A percentile compares a stretch with the other conserved stretches of the same genome.
Conservation (phyloP, 2,888 invertebrate species). For the Xestia ashworthii region DNA sequence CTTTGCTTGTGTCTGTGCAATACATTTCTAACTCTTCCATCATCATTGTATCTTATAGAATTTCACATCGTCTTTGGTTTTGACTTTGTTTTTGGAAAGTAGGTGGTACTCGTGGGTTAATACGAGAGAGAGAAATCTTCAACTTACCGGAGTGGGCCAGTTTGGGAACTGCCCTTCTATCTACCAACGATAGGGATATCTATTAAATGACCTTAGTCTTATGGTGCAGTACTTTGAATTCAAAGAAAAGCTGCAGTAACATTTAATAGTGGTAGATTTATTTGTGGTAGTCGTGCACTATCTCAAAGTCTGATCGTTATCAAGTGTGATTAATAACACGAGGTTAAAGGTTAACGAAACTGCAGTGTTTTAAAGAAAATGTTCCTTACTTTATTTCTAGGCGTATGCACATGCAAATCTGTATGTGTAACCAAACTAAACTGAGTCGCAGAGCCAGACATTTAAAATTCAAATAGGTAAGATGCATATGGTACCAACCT, state of each 20-base stretch:
- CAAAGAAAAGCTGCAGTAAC: conserved; percentile 3
- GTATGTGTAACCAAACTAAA: neutral
- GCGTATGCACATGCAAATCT: neutral
- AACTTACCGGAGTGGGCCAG: neutral
- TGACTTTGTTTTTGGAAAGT: neutral
- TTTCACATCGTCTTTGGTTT: neutral
- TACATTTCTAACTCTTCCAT: neutral
- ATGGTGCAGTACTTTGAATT: neutral
- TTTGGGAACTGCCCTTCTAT: too few species aligned
- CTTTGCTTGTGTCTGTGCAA: neutral
- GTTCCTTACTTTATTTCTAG: neutral
- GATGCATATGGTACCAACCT: neutral
- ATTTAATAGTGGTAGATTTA: neutral
- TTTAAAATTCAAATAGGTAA: neutral
- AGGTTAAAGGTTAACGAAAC: conserved; percentile 35
- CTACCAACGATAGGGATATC: neutral
- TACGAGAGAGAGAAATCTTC: neutral
- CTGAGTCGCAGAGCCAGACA: neutral
- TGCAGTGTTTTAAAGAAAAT: conserved; percentile 28
- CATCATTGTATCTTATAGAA: neutral
- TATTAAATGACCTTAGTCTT: neutral
- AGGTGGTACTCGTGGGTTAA: neutral
- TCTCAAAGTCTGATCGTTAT: conserved; percentile 32
- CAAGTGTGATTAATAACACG: conserved; percentile 24
- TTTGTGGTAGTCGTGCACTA: neutral